Evolutionary conservation across 2,888 invertebrate species (phyloP), one percentile per base, ranked within the genome.

Genomic region (Aelia acuminata): DNA sequence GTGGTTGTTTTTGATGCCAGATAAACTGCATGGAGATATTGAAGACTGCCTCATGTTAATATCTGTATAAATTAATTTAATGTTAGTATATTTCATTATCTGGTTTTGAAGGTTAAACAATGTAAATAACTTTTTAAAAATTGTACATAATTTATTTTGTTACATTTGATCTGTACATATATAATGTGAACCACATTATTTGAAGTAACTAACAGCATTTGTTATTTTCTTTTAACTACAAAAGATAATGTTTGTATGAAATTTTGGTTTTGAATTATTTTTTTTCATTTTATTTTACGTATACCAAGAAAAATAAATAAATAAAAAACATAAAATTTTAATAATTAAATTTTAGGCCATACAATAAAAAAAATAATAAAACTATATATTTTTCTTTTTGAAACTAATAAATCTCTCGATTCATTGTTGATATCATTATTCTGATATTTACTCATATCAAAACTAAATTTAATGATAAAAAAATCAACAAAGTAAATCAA

Each of bases 1-100:
- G 96, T 97, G 94, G 96, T 97, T 89, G 97, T 97, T 13, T 97
- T 97, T 91, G 97, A 97, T 93, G 97, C 97, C 18, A 94, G 95
- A 88, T 95, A 92, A 84, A 7, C 75, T 87, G 2, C 63, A 11
- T 26, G 31, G 22, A 22, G 35, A 43, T 13, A 47, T 26, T 57
- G 39, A 35, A 50, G 35, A 35, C 87, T 49, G 49, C 70, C 13
- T 48, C 1, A 20, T 26, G 31, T 63, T 43, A 43, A 26, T 70
- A 26, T 70, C 35, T 80, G 57, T 49, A 48, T 31, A 75, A 39
- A 80, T 47, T 87, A 35, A 43, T 10, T 7, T 48, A 63, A 63
- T 31, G 18, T 70, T 57, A 31, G 22, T 43, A 13, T 87, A 7
- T 63, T 31, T 53, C 8, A 2, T n/a, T 35, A 47, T 31, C 20